Percentiles rank a stretch among this genome's conserved stretches.
These are phyloP conservation scores for Calliopum simillimum DNA, from an alignment of 2,888 invertebrate species.

Conservation along the genomic window DNA sequence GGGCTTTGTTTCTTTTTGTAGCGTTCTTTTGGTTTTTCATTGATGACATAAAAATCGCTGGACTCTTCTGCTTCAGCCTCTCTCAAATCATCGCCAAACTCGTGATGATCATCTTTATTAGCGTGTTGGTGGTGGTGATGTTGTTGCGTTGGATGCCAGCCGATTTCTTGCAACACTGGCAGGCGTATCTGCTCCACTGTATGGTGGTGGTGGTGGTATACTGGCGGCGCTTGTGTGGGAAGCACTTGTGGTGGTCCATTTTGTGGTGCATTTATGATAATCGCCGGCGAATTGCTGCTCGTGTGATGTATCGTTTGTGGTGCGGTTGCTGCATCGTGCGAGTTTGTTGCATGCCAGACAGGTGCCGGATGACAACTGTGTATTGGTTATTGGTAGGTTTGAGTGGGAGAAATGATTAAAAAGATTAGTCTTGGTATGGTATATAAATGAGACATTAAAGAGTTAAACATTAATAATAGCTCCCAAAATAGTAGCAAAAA, in stretches of 20 bases:
- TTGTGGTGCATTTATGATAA: slow-evolving; percentile 61
- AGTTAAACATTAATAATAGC: too few species aligned
- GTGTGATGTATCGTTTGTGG: slow-evolving; percentile 38
- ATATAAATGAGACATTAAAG: too few species aligned
- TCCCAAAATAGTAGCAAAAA: too few species aligned
- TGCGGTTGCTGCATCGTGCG: slow-evolving; percentile 15
- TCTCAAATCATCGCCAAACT: slow-evolving; percentile 35
- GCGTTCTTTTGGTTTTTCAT: slow-evolving; percentile 45
- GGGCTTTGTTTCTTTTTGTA: slow-evolving; percentile 53
- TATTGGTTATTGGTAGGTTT: too few species aligned
- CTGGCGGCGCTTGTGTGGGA: slow-evolving; percentile 36
- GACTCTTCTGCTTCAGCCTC: slow-evolving; percentile 41
- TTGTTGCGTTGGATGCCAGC: slow-evolving; percentile 40
- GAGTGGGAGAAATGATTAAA: slow-evolving; percentile 34
- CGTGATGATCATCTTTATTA: slow-evolving; percentile 43
- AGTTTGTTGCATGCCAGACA: slow-evolving; percentile 16
- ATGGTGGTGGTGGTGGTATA: slow-evolving; percentile 17
- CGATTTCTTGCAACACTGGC: slow-evolving; percentile 49
- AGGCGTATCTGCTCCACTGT: slow-evolving; percentile 39
- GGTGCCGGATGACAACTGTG: slow-evolving; percentile 49
- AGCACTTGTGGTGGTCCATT: slow-evolving; percentile 49
- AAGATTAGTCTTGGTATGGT: too few species aligned
- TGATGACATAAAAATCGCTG: slow-evolving; percentile 60
- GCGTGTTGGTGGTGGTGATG: slow-evolving; percentile 33
- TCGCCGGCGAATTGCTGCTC: slow-evolving; percentile 48